A percentile compares a stretch with the other conserved stretches of the same genome.
These are phyloP conservation scores for Nomada ferruginata DNA, from an alignment of 2,888 invertebrate genomes.

Conservation along the genomic window DNA sequence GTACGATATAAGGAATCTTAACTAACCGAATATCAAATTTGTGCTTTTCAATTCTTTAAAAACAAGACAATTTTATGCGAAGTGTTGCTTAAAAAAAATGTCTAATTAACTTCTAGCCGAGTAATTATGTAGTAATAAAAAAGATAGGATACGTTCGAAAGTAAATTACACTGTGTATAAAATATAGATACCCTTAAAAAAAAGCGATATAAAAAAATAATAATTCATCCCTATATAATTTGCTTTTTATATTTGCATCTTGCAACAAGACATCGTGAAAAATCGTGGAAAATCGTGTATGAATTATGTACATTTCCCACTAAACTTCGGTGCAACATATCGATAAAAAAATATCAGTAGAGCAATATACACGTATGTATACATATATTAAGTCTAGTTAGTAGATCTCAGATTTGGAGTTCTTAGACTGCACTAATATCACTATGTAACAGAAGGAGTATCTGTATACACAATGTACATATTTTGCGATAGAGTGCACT, in stretches of 20 bases:
- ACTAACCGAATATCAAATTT: conserved; percentile 11
- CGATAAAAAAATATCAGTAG: conserved; percentile 62
- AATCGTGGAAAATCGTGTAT: conserved; percentile 44
- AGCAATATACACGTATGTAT: conserved; percentile 60
- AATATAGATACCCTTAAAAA: conserved; percentile 11
- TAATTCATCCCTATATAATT: conserved; percentile 22
- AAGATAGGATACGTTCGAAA: background rate
- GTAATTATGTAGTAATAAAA: background rate
- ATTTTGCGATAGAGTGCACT: conserved; percentile 55
- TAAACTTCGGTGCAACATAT: conserved; percentile 55
- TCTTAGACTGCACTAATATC: conserved; percentile 61
- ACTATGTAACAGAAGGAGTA: conserved; percentile 60
- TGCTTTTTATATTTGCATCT: conserved; percentile 62
- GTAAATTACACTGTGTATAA: conserved; percentile 12
- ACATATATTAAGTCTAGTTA: conserved; percentile 59
- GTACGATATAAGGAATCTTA: conserved; percentile 19
- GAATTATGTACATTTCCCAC: conserved; percentile 63
- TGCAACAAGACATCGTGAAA: conserved; percentile 47
- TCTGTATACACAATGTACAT: conserved; percentile 55
- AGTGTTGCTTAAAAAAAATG: background rate
- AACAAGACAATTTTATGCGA: conserved; percentile 4
- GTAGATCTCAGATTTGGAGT: conserved; percentile 38
- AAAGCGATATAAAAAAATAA: background rate
- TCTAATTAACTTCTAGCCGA: background rate
- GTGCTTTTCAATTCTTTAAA: conserved; percentile 25